A percentile compares a stretch with the other conserved stretches of the same genome.
Conservation (phyloP, 2,113 vertebrate species). For the Carettochelys insculpta region DNA sequence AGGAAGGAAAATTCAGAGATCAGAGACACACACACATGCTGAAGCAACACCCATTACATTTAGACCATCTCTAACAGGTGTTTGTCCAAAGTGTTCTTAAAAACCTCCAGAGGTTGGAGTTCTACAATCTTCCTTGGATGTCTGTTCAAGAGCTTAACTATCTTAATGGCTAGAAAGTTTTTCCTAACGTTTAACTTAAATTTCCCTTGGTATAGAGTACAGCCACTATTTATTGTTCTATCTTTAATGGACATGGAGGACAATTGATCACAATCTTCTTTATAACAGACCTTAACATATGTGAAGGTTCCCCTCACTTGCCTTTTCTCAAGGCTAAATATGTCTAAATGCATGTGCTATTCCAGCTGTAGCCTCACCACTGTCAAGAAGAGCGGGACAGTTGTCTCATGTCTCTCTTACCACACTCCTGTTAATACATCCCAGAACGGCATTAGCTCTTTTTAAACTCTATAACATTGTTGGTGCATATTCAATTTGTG, state of each 20-base stretch:
- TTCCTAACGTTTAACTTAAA: not conserved
- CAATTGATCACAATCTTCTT: not conserved
- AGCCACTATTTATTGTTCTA: not conserved
- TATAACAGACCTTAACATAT: not conserved
- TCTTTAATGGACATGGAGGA: not conserved
- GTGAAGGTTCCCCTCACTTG: not conserved
- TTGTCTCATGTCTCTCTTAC: not conserved
- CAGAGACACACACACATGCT: not conserved
- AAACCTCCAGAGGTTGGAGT: not conserved
- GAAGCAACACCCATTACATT: not conserved
- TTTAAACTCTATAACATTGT: not conserved
- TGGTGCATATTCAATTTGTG: not conserved
- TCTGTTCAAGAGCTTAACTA: not conserved
- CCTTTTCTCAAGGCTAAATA: not conserved
- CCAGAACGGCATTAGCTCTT: not conserved
- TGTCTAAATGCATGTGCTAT: not conserved
- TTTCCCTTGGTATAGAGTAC: not conserved
- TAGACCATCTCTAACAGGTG: not conserved
- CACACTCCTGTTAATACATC: not conserved
- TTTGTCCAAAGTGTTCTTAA: not conserved
- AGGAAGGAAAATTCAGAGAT: not conserved
- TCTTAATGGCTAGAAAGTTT: not conserved
- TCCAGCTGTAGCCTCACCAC: not conserved
- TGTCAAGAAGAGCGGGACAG: not conserved
- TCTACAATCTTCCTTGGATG: not conserved